Evolutionary conservation across 2,888 invertebrate species (phyloP).

Genomic region (Xestobium rufovillosum): DNA sequence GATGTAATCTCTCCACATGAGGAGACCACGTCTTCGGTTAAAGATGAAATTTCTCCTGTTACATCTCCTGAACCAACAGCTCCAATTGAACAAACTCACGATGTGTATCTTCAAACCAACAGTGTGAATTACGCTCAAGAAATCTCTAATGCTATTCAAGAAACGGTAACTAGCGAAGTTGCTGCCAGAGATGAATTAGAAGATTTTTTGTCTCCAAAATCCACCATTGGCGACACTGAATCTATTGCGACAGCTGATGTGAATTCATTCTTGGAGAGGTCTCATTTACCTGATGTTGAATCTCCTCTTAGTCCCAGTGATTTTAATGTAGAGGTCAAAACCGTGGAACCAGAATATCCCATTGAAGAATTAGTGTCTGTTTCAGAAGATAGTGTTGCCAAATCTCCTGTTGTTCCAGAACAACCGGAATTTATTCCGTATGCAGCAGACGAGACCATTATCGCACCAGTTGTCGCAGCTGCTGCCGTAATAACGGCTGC

Average conservation of each 20-base stretch:
- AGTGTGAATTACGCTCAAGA: conserved; percentile 21
- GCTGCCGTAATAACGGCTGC: conserved; percentile 34
- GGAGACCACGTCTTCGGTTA: conserved; percentile 39
- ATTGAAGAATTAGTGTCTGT: conserved; percentile 23
- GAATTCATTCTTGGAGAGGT: conserved; percentile 31
- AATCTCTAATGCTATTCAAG: conserved; percentile 17
- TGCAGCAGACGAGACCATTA: conserved; percentile 30
- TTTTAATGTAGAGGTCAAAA: too few relatives aligned
- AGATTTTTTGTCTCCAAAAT: not conserved
- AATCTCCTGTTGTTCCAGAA: conserved; percentile 26
- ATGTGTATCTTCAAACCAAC: conserved; percentile 12
- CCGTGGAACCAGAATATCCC: too few relatives aligned
- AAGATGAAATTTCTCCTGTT: conserved; percentile 29
- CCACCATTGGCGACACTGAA: conserved; percentile 16
- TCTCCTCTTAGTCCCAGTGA: conserved; percentile 29
- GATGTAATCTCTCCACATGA: conserved; percentile 25
- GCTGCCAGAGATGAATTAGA: not conserved
- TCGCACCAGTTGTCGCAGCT: conserved; percentile 30
- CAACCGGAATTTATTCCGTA: too few relatives aligned
- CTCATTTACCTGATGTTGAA: conserved; percentile 26
- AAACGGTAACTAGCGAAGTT: conserved; percentile 8
- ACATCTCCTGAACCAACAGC: conserved; percentile 17
- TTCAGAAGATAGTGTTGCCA: conserved; percentile 32
- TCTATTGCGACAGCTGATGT: conserved; percentile 26
- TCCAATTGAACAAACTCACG: conserved; percentile 15